phyloP scores from a whole-genome alignment of 2,888 invertebrate species.

The Papilio gigon region DNA sequence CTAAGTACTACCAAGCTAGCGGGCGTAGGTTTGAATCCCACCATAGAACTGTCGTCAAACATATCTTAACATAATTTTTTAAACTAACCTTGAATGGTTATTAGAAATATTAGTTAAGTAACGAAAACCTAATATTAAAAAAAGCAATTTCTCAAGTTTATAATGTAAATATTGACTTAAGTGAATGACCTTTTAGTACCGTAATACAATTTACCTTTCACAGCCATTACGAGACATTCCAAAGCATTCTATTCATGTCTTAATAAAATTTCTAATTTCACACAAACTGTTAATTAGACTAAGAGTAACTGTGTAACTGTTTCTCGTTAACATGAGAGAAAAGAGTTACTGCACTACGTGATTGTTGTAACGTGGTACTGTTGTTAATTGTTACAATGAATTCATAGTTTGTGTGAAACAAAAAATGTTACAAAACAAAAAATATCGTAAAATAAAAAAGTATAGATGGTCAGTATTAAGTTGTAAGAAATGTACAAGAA shows the following conservation, averaged over 20 bases:
- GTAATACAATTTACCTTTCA: background rate
- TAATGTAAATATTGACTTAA: background rate
- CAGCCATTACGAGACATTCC: background rate
- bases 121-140: too few relatives aligned
- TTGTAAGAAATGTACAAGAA: too few relatives aligned
- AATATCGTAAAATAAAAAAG: too few relatives aligned
- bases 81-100: too few relatives aligned
- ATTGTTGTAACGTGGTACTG: conserved; percentile 20
- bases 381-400: conserved; percentile 13
- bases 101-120: too few relatives aligned
- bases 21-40: too few relatives aligned
- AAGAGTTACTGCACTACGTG: background rate
- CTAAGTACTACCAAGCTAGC: too few relatives aligned
- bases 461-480: too few relatives aligned
- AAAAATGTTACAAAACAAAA: background rate
- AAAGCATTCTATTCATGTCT: background rate
- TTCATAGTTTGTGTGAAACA: conserved; percentile 28
- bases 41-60: too few relatives aligned
- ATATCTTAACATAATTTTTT: too few relatives aligned
- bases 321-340: background rate
- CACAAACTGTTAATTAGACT: background rate
- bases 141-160: background rate
- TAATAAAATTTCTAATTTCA: background rate
- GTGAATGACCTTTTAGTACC: background rate
- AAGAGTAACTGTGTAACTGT: background rate